Conservation (phyloP, 2,888 invertebrate genomes). For the Ethmia dodecea region DNA sequence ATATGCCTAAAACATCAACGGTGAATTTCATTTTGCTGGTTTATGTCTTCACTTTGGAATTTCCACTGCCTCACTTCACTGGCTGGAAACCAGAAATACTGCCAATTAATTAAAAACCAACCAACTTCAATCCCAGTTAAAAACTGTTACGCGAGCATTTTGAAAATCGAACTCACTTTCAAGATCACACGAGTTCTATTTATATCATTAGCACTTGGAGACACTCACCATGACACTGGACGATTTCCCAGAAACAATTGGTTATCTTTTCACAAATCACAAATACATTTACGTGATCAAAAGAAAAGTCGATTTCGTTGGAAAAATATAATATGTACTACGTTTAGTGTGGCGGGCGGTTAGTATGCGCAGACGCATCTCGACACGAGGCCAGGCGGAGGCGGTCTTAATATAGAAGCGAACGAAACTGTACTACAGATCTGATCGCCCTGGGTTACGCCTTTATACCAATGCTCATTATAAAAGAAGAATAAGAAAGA, state of each 20-base stretch:
- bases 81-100: conserved; percentile 47
- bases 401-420: conserved; percentile 71
- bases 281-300: conserved; percentile 33
- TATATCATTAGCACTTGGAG: conserved; percentile 9
- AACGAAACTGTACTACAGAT: conserved; percentile 50
- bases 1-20: conserved; percentile 69
- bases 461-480: conserved; percentile 43
- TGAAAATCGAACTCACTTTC: conserved; percentile 22
- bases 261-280: conserved; percentile 21
- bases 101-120: conserved; percentile 27
- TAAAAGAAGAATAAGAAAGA: conserved; percentile 31
- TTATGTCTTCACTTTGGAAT: conserved; percentile 25
- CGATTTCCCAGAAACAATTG: conserved; percentile 1
- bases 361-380: conserved; percentile 60
- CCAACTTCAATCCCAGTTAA: conserved; percentile 1
- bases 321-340: conserved; percentile 71
- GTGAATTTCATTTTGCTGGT: conserved; percentile 68
- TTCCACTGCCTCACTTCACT: conserved; percentile 55
- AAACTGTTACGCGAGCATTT: conserved; percentile 24
- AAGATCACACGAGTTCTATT: conserved; percentile 31
- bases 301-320: conserved; percentile 50
- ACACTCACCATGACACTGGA: neutral
- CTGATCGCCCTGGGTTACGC: conserved; percentile 50
- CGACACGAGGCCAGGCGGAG: conserved; percentile 55
- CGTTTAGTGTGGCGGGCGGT: conserved; percentile 60